Evolutionary conservation across 2,113 vertebrate species (phyloP).

Genomic region (Cephalopholis sonnerati): DNA sequence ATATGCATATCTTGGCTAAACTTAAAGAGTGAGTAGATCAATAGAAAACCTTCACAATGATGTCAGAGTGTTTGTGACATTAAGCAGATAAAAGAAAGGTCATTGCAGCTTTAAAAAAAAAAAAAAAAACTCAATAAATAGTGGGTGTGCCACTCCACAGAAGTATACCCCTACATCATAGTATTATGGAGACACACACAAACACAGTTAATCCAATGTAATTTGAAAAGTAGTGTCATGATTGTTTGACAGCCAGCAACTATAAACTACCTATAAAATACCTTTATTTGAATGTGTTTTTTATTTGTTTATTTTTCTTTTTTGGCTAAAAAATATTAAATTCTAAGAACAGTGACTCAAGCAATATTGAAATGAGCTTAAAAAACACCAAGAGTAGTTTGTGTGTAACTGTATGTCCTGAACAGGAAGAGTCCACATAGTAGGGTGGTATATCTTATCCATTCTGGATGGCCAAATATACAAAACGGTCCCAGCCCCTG

Average conservation of each 20-base stretch:
- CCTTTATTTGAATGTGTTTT: no score
- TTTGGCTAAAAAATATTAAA: not conserved
- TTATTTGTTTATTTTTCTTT: not conserved
- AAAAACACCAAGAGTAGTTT: no score
- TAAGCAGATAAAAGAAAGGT: conserved; percentile 67
- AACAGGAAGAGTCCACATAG: no score
- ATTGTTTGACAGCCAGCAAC: not conserved
- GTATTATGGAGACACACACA: not conserved
- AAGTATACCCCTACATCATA: not conserved
- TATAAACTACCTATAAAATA: not conserved
- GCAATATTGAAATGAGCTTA: no score
- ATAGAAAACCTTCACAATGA: not conserved
- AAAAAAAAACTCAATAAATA: conserved; percentile 38
- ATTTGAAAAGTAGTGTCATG: no score
- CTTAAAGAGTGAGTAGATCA: no score
- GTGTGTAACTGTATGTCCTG: no score
- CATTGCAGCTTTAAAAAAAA: conserved; percentile 26
- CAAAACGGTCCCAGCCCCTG: no score
- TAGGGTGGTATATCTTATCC: no score
- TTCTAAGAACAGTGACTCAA: not conserved
- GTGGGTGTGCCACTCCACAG: not conserved
- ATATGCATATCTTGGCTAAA: no score
- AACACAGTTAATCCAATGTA: no score
- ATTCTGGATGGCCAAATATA: no score
- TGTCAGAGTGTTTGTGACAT: conserved; percentile 53